phyloP scores from a whole-genome alignment of 30 jellyfish, hydroid and myxozoan genomes.

The Morbakka virulenta region DNA sequence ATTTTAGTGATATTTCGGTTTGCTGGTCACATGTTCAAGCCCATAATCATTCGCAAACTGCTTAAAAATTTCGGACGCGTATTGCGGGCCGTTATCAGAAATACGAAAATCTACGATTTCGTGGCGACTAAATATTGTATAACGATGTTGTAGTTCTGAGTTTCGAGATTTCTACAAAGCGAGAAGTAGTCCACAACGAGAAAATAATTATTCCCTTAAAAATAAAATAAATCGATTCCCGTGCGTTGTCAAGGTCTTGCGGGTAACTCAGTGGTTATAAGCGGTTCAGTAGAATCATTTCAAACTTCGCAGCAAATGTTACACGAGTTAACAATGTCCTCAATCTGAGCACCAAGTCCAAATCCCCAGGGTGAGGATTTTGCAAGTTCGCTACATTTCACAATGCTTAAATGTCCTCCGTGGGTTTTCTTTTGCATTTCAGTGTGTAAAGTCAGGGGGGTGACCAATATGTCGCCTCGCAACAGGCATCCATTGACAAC shows the following conservation, averaged over 20 bases:
- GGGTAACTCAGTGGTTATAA: slow-evolving; percentile 30
- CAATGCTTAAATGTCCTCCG: slow-evolving; percentile 55
- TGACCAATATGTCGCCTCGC: slow-evolving; percentile 8
- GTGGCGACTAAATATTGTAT: slow-evolving; percentile 27
- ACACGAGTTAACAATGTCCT: slow-evolving; percentile 40
- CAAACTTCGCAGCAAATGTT: slow-evolving; percentile 14
- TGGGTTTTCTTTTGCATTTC: slow-evolving; percentile 26
- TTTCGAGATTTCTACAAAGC: slow-evolving; percentile 38
- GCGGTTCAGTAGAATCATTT: slow-evolving; percentile 22
- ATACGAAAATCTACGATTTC: slow-evolving; percentile 47
- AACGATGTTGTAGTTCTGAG: slow-evolving; percentile 19
- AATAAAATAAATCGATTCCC: slow-evolving; percentile 41
- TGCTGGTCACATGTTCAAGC: slow-evolving; percentile 1
- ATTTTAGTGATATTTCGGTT: slow-evolving; percentile 35
- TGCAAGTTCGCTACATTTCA: slow-evolving; percentile 38
- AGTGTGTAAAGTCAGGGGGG: slow-evolving; percentile 26
- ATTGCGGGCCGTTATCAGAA: slow-evolving; percentile 41
- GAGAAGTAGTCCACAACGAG: slow-evolving; percentile 24
- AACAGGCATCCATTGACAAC: slow-evolving; percentile 10
- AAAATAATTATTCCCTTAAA: slow-evolving; percentile 11
- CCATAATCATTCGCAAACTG: not conserved
- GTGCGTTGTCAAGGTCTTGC: slow-evolving; percentile 50
- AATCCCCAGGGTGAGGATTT: slow-evolving; percentile 47
- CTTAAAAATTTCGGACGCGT: not conserved
- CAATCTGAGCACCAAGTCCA: slow-evolving; percentile 36